Evolutionary conservation across 2,797 vertebrate species (phyloP).

Genomic region (Chaunax sp.): DNA sequence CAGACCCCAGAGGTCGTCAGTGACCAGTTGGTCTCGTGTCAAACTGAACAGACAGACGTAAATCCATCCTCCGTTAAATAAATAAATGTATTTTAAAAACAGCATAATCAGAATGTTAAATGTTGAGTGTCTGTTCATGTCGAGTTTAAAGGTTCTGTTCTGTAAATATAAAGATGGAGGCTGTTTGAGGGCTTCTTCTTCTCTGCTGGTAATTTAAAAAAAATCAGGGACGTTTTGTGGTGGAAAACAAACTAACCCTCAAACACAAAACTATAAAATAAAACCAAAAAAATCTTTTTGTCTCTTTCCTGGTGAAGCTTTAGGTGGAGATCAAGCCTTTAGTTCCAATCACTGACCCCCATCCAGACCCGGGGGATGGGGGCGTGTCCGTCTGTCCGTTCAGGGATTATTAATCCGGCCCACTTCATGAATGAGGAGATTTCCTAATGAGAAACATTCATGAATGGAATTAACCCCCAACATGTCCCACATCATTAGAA

Average conservation of each 20-base stretch:
- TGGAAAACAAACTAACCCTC: not conserved
- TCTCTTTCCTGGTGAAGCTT: not conserved
- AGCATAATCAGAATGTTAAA: too few species aligned
- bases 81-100: too few species aligned
- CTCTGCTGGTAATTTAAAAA: too few species aligned
- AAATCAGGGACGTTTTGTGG: too few species aligned
- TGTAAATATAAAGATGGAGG: not conserved
- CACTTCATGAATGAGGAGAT: constrained; percentile 70
- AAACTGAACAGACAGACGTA: not conserved
- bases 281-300: not conserved
- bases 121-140: too few species aligned
- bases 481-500: constrained; percentile 54
- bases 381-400: constrained; percentile 9
- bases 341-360: constrained; percentile 54
- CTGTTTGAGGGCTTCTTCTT: not conserved
- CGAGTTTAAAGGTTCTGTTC: too few species aligned
- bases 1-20: constrained; percentile 52
- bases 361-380: constrained; percentile 3
- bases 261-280: not conserved
- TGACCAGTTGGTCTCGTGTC: constrained; percentile 57
- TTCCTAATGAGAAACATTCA: constrained; percentile 66
- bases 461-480: constrained; percentile 57
- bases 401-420: constrained; percentile 60
- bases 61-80: not conserved
- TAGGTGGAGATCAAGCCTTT: constrained; percentile 47